These are phyloP conservation scores for Ceratosolen fusciceps DNA, from an alignment of 1,140 invertebrate species.

Conservation along the genomic window DNA sequence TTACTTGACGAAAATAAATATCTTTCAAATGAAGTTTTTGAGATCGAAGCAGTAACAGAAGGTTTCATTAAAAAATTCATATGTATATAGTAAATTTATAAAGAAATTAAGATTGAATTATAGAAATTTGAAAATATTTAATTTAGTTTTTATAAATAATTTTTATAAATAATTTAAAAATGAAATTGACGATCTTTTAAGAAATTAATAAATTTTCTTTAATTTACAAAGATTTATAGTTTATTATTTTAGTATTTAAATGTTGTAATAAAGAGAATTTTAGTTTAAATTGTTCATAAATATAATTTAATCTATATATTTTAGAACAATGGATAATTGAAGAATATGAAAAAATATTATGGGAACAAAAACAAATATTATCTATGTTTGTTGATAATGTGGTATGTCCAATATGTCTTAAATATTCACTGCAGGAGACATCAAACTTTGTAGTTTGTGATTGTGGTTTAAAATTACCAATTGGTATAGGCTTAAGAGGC, in stretches of 20 bases:
- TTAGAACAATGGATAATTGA: slow-evolving; percentile 66
- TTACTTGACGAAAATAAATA: slow-evolving; percentile 54
- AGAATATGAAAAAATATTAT: slow-evolving; percentile 63
- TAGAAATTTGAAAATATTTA: no score
- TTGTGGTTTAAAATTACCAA: slow-evolving; percentile 58
- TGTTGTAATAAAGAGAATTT: neutral
- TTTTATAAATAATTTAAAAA: neutral
- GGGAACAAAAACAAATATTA: slow-evolving; percentile 59
- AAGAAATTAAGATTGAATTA: no score
- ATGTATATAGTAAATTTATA: neutral
- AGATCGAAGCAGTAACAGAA: slow-evolving; percentile 42
- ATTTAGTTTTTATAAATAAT: no score
- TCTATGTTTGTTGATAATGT: slow-evolving; percentile 50
- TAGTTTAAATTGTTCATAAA: neutral
- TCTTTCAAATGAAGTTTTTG: slow-evolving; percentile 30
- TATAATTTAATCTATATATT: slow-evolving; percentile 46
- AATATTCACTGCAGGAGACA: slow-evolving; percentile 51
- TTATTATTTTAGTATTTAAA: neutral
- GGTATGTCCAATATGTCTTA: slow-evolving; percentile 64
- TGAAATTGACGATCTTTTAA: neutral
- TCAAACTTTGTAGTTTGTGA: slow-evolving; percentile 54
- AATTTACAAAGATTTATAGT: neutral
- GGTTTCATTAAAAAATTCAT: slow-evolving; percentile 33
- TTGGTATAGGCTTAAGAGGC: slow-evolving; percentile 49
- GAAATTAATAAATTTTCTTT: neutral